A percentile compares a stretch with the other conserved stretches of the same genome.
Evolutionary conservation across 1,140 invertebrate species (phyloP).

Genomic region (Bombus picipes): DNA sequence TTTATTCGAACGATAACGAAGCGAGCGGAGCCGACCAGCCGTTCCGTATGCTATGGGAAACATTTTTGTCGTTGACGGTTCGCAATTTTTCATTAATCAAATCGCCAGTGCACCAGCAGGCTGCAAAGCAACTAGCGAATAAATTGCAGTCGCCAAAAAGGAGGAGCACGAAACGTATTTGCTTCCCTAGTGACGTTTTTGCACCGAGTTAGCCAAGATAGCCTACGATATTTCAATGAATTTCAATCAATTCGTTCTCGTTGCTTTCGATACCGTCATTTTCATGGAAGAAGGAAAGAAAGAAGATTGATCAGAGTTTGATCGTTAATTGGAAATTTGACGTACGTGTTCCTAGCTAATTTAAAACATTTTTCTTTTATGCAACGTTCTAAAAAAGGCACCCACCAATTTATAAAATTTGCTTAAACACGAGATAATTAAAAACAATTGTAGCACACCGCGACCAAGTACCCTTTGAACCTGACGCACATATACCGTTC

Average conservation of each 20-base stretch:
- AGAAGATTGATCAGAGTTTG: not conserved
- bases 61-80: conserved; percentile 34
- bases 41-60: not conserved
- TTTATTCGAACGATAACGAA: conserved; percentile 41
- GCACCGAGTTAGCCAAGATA: not conserved
- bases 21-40: not conserved
- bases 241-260: not conserved
- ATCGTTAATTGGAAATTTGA: not conserved
- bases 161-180: not conserved
- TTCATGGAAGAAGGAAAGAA: not conserved
- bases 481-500: not conserved
- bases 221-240: not conserved
- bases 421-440: not conserved
- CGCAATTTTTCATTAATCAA: conserved; percentile 40
- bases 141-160: conserved; percentile 11
- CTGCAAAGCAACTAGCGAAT: conserved; percentile 23
- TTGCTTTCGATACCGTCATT: not conserved
- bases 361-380: not conserved
- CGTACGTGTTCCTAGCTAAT: not conserved
- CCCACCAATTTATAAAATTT: not conserved
- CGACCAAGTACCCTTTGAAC: not conserved
- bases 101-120: conserved; percentile 4
- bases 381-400: not conserved
- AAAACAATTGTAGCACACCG: not conserved
- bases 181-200: not conserved